These are phyloP conservation scores for sheep (Ovis aries) DNA, from an alignment of 2,113 vertebrate genomes.

Conservation along the genomic window ARS-UI_Ramb_v3.0 NC_056056.1:141959501-141960000, in stretches of 20 bases:
- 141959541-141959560: background rate
- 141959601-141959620: background rate
- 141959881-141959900: background rate
- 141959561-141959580: background rate
- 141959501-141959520: background rate
- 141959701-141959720: background rate
- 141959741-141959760: background rate
- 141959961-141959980: background rate
- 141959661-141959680: background rate
- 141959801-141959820: background rate
- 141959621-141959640: background rate
- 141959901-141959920: background rate
- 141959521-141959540: background rate
- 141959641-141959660: background rate
- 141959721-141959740: background rate
- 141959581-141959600: background rate
- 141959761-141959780: background rate
- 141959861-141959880: background rate
- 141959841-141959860: background rate
- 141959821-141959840: background rate
- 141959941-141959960: background rate
- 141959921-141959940: background rate
- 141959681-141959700: background rate
- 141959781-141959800: background rate
- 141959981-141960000: background rate